These are phyloP conservation scores for Lasioglossum baleicum DNA, from an alignment of 1,140 invertebrate species.

Conservation along the genomic window DNA sequence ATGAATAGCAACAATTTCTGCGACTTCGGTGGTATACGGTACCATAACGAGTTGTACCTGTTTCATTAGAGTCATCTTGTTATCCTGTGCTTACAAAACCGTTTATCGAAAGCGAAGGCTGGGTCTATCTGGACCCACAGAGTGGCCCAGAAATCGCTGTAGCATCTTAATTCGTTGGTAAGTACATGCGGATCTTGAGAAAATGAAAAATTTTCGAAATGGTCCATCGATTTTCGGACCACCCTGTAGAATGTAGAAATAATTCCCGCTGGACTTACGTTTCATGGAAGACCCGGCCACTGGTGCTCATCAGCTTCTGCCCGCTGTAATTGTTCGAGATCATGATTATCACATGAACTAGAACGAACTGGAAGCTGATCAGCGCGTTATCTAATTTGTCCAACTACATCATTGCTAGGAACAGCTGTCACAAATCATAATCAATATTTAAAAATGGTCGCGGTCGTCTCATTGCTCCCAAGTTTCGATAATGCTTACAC, in stretches of 20 bases:
- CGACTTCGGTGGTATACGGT: neutral
- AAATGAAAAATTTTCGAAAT: no score
- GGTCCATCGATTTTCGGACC: no score
- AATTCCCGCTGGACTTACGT: neutral
- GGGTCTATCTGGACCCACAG: no score
- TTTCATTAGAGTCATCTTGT: neutral
- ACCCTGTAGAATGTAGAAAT: no score
- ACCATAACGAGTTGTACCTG: constrained; percentile 32
- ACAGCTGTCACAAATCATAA: neutral
- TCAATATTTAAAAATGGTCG: no score
- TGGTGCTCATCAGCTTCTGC: neutral
- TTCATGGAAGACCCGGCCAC: neutral
- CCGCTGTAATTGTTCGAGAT: neutral
- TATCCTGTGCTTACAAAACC: no score
- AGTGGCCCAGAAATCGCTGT: no score
- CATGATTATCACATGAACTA: neutral
- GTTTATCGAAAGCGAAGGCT: no score
- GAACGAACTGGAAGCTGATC: neutral
- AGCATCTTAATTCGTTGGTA: no score
- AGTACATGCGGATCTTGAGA: no score
- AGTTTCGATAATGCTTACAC: neutral
- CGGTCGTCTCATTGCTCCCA: no score
- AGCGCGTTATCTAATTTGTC: neutral
- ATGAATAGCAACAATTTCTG: constrained; percentile 31
- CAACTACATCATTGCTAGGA: neutral